Percentiles rank a stretch among this genome's conserved stretches.
Conservation (phyloP, 2,888 invertebrate species). For the Orthosia cruda region DNA sequence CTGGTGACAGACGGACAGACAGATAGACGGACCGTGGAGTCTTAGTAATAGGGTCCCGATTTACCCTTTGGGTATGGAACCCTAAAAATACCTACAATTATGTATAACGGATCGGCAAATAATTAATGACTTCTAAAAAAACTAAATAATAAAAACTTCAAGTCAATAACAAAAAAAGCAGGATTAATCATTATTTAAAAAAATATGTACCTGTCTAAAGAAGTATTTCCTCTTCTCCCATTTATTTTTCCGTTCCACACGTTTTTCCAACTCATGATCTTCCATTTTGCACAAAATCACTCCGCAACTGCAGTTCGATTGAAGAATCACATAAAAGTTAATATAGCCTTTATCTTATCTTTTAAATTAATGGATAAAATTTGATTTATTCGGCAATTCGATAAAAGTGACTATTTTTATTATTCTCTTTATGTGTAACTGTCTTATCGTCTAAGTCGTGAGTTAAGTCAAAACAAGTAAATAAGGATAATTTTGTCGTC, state of each 20-base stretch:
- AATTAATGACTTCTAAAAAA: not conserved
- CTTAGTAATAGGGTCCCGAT: too few relatives aligned
- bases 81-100: too few relatives aligned
- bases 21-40: too few relatives aligned
- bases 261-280: slow-evolving; percentile 32
- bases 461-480: slow-evolving; percentile 13
- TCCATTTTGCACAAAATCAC: slow-evolving; percentile 47
- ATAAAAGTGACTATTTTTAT: slow-evolving; percentile 28
- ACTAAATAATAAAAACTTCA: not conserved
- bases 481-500: not conserved
- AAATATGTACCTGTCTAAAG: slow-evolving; percentile 35
- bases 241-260: slow-evolving; percentile 14
- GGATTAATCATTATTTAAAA: not conserved
- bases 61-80: too few relatives aligned
- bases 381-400: slow-evolving; percentile 39
- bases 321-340: slow-evolving; percentile 26
- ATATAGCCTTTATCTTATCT: slow-evolving; percentile 35
- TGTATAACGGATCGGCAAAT: not conserved
- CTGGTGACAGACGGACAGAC: too few relatives aligned
- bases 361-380: slow-evolving; percentile 36
- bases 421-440: slow-evolving; percentile 16
- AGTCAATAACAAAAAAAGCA: not conserved
- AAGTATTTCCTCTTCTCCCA: slow-evolving; percentile 43
- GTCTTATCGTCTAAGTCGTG: slow-evolving; percentile 5
- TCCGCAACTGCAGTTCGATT: slow-evolving; percentile 28